Evolutionary conservation across 2,797 vertebrate species (phyloP).

Genomic region (Chelon labrosus): DNA sequence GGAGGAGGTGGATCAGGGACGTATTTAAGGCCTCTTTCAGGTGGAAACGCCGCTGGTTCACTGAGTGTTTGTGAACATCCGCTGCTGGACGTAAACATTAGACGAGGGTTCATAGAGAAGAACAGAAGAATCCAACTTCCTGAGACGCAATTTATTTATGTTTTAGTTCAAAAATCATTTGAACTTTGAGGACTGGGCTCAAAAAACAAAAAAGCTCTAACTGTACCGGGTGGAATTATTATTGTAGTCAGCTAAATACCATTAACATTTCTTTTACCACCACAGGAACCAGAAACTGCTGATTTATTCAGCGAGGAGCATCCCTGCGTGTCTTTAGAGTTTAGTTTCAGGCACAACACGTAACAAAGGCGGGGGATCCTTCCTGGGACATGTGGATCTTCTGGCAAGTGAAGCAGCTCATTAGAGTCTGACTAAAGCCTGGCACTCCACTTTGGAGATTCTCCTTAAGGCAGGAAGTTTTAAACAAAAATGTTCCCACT

Average conservation of each 20-base stretch:
- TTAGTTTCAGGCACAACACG: conserved; percentile 25
- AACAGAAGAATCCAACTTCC: no score
- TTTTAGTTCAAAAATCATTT: no score
- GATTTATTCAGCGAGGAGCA: conserved; percentile 1
- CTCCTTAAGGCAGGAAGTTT: conserved; percentile 6
- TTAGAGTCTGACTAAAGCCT: conserved; percentile 20
- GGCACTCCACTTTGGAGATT: neutral
- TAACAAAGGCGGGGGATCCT: conserved; percentile 1
- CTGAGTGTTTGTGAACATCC: neutral
- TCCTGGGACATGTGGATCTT: conserved; percentile 18
- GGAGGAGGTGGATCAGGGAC: neutral
- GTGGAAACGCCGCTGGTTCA: neutral
- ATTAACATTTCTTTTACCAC: neutral
- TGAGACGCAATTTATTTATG: no score
- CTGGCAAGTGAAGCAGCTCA: conserved; percentile 28
- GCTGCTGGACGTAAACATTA: no score
- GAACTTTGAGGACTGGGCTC: no score
- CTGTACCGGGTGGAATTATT: neutral
- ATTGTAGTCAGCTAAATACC: neutral
- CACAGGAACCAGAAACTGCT: neutral
- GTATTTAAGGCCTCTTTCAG: neutral
- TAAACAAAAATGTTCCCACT: neutral
- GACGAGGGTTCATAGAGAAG: no score
- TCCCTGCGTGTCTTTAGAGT: neutral
- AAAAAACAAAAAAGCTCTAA: no score